Base-by-base conservation (phyloP, 2,113 vertebrate species). In the Ptychochromis oligacanthus region DNA sequence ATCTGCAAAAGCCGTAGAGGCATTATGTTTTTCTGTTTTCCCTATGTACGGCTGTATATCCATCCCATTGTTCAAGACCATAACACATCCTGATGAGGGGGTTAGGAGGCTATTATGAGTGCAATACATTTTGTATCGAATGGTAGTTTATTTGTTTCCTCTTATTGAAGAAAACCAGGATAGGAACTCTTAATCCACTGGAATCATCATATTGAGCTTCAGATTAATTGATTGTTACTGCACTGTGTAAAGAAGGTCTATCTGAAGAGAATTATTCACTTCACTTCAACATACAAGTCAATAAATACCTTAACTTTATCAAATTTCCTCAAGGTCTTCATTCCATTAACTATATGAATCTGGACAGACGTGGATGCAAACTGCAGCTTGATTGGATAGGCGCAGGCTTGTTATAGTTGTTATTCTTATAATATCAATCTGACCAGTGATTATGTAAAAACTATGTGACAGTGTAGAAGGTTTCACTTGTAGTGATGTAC, bases 241-340 rank as follows among this genome's bases (percentile, higher is more conserved):
- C 24, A 52, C 2, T 24, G 52, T 52, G 24, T 52, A 31, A 72
- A 31, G 6, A 72, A 31, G 15, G 24, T 72, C 28, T 31, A 52
- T 70, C 46, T 70, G 43, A 70, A 49, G 24, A 13, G 15, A 28
- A 40, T 49, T 28, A 70, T 49, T 0, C 43, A 72, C 43, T 52
- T 3, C 28, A 72, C n/a, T n/a, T n/a, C n/a, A 31, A 4, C 26
- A 52, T 26, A 52, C 43, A 72, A 52, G 52, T 72, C 46, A 54
- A 72, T 72, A 72, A 18, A 72, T 54, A 54, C 67, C 46, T 72
- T 72, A 72, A 12, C 31, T 72, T 72, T 54, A 70, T 70, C 4
- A 70, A 34, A 72, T 72, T 72, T 18, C 18, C 67, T 72, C 46
- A n/a, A 72, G 28, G 46, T 54, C 67, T 34, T 72, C 2, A 54